Percentiles rank a stretch among this genome's conserved stretches.
Conservation (phyloP, 2,113 vertebrate genomes). For the Toxostoma redivivum region DNA sequence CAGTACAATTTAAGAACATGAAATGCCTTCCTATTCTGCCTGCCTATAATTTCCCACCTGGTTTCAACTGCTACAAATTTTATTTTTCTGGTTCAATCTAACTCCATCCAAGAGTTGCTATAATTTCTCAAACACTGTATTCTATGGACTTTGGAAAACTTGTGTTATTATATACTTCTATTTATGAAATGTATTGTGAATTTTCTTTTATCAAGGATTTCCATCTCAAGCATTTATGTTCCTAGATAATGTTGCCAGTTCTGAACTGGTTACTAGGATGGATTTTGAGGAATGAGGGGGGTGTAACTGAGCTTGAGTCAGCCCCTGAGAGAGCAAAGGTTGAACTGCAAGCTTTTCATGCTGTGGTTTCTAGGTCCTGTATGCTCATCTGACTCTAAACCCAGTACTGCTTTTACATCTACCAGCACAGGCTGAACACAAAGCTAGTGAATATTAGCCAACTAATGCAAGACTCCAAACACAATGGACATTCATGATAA, state of each 20-base stretch:
- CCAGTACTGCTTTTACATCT: neutral
- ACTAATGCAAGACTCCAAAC: neutral
- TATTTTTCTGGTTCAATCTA: neutral
- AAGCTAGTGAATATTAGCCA: neutral
- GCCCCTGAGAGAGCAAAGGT: neutral
- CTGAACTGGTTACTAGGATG: neutral
- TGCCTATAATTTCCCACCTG: neutral
- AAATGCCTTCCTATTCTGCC: neutral
- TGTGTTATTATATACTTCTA: neutral
- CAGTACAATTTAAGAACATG: neutral
- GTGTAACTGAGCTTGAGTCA: neutral
- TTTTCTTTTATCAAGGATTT: neutral
- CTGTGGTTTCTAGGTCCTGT: neutral
- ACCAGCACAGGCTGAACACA: neutral
- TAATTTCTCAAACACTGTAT: neutral
- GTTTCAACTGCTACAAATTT: neutral
- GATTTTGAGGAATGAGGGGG: neutral
- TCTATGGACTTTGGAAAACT: neutral
- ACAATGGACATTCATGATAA: neutral
- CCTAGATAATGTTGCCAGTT: neutral
- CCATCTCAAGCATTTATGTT: neutral
- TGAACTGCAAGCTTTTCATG: neutral
- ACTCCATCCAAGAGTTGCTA: neutral
- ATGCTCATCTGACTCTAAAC: neutral
- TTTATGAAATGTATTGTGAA: neutral